Evolutionary conservation across 2,888 invertebrate genomes (phyloP), one percentile per base, ranked within the genome.

Genomic region (Phymatocera aterrima): DNA sequence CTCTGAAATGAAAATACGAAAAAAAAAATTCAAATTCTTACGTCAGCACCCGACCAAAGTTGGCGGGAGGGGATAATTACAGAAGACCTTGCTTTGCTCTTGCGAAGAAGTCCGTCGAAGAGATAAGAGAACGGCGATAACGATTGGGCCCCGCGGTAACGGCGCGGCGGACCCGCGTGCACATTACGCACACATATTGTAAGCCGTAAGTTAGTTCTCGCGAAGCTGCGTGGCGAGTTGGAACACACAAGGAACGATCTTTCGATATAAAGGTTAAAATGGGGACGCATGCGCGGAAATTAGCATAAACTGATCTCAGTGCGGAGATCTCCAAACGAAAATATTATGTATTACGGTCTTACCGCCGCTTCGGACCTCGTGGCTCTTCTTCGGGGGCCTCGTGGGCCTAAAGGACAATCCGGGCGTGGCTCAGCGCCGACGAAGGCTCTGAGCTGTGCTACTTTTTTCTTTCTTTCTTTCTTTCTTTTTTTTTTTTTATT

Each of bases 61-160:
- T 6, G 24, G 57, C 37, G 40, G 57, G 83, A 82, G 84, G 88
- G 88, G 88, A 88, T 89, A 89, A 89, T 89, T 89, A 88, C 88
- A 85, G 84, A 85, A 87, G 86, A 85, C 78, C 79, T 85, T 84
- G 85, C 85, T 84, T 86, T 85, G 87, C 86, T 86, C 85, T 84
- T 84, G 86, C 85, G 83, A 85, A 84, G 86, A 84, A 87, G 87
- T 79, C 77, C 78, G 84, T 83, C 86, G 86, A 84, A 84, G 85
- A 90, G 90, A 90, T 89, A 90, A 89, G 88, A 86, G 86, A 83
- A 82, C 83, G 84, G 84, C 87, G 90, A 90, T 90, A 89, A 90
- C 88, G 88, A 88, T 89, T 87, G 85, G 84, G 87, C 88, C 88
- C 88, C 86, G 87, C 86, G 89, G 89, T 87, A 87, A 88, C 86